Percentiles rank a stretch among this genome's conserved stretches.
Conservation (phyloP, 2,888 invertebrate genomes). For the Bombylius major region DNA sequence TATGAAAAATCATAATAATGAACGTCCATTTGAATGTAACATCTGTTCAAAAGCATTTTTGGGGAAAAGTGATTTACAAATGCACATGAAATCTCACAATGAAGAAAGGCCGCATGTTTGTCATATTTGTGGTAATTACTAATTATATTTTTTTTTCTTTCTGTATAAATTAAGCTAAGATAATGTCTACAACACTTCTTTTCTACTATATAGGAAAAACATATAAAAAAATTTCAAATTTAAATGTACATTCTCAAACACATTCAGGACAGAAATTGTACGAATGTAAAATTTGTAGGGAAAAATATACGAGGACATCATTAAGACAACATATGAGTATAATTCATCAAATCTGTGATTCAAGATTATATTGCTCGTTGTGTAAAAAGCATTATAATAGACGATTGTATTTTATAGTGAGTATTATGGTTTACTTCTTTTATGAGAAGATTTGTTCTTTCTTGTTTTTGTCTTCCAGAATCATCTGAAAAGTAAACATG, state of each 20-base stretch:
- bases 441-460: too few species aligned
- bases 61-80: background rate
- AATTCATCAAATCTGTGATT: too few species aligned
- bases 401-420: background rate
- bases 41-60: background rate
- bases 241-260: too few species aligned
- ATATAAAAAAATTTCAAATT: too few species aligned
- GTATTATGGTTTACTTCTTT: too few species aligned
- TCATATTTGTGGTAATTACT: conserved; percentile 4
- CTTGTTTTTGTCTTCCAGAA: too few species aligned
- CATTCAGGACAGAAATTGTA: conserved; percentile 1
- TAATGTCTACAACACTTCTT: background rate
- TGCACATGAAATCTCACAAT: conserved; percentile 1
- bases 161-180: too few species aligned
- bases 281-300: background rate
- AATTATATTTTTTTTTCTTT: too few species aligned
- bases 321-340: conserved; percentile 2
- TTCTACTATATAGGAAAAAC: background rate
- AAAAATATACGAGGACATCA: background rate
- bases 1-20: conserved; percentile 3
- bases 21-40: background rate
- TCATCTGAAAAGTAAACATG: background rate
- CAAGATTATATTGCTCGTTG: too few species aligned
- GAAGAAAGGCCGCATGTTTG: conserved; percentile 1
- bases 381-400: background rate